phyloP scores from a whole-genome alignment of 1,140 invertebrate genomes.

The Papilio helenus region DNA sequence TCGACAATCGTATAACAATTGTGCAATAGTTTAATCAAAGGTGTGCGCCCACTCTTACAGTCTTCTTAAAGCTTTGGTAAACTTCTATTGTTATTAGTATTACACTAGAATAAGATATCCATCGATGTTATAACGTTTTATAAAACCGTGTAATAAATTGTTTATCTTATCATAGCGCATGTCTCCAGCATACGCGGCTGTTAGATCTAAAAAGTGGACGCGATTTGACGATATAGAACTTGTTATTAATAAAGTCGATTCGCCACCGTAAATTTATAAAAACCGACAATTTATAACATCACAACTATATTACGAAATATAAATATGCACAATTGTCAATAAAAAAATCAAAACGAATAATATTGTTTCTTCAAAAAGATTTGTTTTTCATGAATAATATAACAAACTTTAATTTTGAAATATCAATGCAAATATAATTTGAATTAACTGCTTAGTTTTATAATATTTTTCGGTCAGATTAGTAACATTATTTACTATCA shows the following conservation, averaged over 20 bases:
- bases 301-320: neutral
- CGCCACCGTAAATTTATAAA: neutral
- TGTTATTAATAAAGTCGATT: conserved; percentile 24
- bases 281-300: neutral
- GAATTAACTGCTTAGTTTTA: neutral
- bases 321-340: neutral
- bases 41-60: too few relatives aligned
- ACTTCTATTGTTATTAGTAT: neutral
- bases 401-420: too few relatives aligned
- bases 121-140: neutral
- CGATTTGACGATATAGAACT: conserved; percentile 28
- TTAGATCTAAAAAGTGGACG: conserved; percentile 22
- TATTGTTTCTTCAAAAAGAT: too few relatives aligned
- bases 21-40: too few relatives aligned
- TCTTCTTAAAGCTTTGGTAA: too few relatives aligned
- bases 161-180: neutral
- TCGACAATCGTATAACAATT: too few relatives aligned
- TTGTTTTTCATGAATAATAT: too few relatives aligned
- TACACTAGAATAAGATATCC: neutral
- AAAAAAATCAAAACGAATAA: too few relatives aligned
- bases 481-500: neutral
- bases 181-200: neutral
- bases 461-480: neutral
- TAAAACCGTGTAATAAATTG: neutral
- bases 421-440: neutral